These are phyloP conservation scores for Sebastolobus alascanus DNA, from an alignment of 2,797 vertebrate genomes.

Conservation along the genomic window DNA sequence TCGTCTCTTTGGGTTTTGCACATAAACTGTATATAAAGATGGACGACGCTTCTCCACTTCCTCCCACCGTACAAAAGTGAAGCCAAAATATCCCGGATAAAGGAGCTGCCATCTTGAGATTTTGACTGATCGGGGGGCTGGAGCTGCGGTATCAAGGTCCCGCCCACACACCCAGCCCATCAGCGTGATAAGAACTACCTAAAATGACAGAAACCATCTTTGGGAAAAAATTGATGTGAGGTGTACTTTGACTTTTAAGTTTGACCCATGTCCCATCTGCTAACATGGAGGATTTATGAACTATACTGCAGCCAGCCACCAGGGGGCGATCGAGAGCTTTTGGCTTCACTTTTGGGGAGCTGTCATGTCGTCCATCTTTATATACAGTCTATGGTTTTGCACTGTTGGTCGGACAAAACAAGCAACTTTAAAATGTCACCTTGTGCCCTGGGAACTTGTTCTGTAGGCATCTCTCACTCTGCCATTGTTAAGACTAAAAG, in stretches of 20 bases:
- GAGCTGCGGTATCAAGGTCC: too few relatives aligned
- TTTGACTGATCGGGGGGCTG: too few relatives aligned
- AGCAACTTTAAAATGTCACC: neutral
- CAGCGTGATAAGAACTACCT: neutral
- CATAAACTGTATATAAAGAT: neutral
- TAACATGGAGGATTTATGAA: neutral
- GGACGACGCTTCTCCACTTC: rapidly evolving
- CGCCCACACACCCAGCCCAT: too few relatives aligned
- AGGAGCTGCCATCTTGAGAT: too few relatives aligned
- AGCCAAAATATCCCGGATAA: too few relatives aligned
- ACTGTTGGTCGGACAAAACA: neutral
- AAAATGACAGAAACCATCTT: neutral
- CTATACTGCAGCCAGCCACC: neutral
- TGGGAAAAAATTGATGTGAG: too few relatives aligned
- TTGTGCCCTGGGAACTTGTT: neutral
- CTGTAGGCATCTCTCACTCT: neutral
- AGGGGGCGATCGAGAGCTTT: neutral
- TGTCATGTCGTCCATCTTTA: neutral
- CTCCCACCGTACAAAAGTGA: neutral
- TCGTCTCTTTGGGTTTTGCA: neutral
- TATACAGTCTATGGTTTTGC: neutral
- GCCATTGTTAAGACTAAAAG: neutral
- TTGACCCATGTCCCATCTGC: neutral
- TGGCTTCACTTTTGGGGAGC: neutral
- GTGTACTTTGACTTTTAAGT: neutral